These are phyloP conservation scores for Sciurus carolinensis DNA, from an alignment of 2,797 vertebrate genomes.

Conservation along the genomic window DNA sequence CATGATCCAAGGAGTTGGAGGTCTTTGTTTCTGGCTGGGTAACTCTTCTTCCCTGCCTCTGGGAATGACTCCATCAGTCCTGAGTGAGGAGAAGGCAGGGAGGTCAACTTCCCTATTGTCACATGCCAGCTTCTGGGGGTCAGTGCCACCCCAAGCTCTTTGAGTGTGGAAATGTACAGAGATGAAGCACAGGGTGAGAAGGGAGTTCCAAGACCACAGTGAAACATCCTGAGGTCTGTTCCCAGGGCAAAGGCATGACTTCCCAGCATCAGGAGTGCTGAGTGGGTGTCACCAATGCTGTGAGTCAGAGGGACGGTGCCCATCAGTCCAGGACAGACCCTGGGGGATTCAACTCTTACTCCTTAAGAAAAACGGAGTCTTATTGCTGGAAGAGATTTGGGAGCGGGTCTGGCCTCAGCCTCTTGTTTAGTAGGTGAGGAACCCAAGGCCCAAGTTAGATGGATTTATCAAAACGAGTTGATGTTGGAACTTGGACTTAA, in stretches of 20 bases:
- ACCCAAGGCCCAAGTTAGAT: neutral
- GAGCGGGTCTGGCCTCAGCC: neutral
- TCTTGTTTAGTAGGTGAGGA: slow-evolving; percentile 24
- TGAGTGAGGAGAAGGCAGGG: neutral
- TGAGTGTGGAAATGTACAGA: neutral
- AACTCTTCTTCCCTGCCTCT: neutral
- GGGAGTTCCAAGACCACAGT: neutral
- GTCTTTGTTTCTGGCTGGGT: slow-evolving; percentile 35
- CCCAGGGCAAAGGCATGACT: neutral
- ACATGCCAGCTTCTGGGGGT: neutral
- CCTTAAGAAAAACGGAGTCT: neutral
- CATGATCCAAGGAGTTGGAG: neutral
- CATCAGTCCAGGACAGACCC: neutral
- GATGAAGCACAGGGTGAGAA: neutral
- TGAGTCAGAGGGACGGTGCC: neutral
- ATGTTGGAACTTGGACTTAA: neutral
- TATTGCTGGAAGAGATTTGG: neutral
- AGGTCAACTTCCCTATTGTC: neutral
- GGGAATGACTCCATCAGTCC: slow-evolving; percentile 39
- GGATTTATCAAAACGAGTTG: neutral
- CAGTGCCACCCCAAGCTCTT: neutral
- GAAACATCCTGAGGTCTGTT: neutral
- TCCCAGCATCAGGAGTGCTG: neutral
- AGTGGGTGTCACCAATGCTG: neutral
- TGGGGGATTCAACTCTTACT: neutral